A percentile compares a stretch with the other conserved stretches of the same genome.
These are phyloP conservation scores for Cottoperca gobio DNA, from an alignment of 2,797 vertebrate genomes.

Conservation along the genomic window DNA sequence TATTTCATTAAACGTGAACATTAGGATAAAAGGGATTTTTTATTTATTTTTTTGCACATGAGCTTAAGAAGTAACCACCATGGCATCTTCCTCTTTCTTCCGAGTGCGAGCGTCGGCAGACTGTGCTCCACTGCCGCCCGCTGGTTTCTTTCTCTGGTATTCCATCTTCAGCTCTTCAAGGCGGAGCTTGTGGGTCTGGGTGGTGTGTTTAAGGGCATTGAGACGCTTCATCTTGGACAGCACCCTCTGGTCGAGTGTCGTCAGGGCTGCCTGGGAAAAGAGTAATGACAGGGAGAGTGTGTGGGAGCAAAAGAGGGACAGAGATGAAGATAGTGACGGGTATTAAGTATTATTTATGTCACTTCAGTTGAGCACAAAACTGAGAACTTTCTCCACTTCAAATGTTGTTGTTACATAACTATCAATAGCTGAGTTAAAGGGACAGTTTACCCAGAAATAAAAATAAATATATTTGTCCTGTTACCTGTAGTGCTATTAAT, in stretches of 20 bases:
- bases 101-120: slow-evolving; percentile 21
- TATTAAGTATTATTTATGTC: neutral
- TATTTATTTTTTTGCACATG: neutral
- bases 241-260: slow-evolving; percentile 82
- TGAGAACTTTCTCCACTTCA: neutral
- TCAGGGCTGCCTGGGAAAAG: slow-evolving; percentile 78
- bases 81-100: slow-evolving; percentile 72
- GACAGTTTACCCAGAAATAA: no score
- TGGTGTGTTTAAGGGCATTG: slow-evolving; percentile 84
- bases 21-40: neutral
- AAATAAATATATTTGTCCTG: no score
- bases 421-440: neutral
- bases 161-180: slow-evolving; percentile 81
- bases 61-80: slow-evolving; percentile 68
- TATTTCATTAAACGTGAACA: neutral
- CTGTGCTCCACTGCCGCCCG: slow-evolving; percentile 5
- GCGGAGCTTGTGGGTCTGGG: slow-evolving; percentile 66
- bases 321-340: neutral
- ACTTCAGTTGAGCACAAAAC: neutral
- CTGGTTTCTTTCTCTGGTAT: slow-evolving; percentile 68
- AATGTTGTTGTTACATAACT: neutral
- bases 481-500: no score
- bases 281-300: neutral
- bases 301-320: neutral
- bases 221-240: slow-evolving; percentile 85